Base-by-base conservation (phyloP, 2,888 invertebrate species). In the Latrodectus elegans region DNA sequence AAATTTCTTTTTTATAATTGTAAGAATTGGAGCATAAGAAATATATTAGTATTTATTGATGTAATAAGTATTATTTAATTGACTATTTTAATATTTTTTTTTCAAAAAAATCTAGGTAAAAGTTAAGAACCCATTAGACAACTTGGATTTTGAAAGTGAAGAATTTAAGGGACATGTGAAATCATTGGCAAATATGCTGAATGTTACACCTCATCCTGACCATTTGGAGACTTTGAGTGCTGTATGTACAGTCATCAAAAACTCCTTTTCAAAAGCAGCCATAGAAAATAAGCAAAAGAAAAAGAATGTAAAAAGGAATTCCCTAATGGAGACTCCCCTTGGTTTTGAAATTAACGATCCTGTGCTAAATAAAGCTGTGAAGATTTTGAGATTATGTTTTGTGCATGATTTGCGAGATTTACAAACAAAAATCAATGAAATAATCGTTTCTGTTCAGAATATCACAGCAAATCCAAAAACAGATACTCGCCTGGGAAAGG, bases 401-500 rank as follows among this genome's bases (percentile, higher is more conserved):
- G 95, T 98, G 89, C 95, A 96, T 91, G 96, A 97, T 92, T 93
- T 98, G 22, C 93, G 97, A 91, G 94, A 95, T 89, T 94, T 99
- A 76, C 99, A 99, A 92, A 98, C 97, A 0, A 95, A 94, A 91
- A 97, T 99, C 77, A 99, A 99, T 92, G 97, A 98, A 92, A 95
- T 97, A 0, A 95, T 99, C 90, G 99, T 99, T 1, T 94, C 95
- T 71, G 96, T 98, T 6, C 99, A 99, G 93, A 94, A 93, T 89
- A 94, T 99, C 1, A 99, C 99, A 0, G 99, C 99, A 8, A 96
- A 99, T 93, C 99, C 99, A 3, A 97, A 97, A 93, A 99, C 99
- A 89, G 98, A 99, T 92, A 97, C 97, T 0, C 95, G 95, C 92
- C 93, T 99, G 73, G 99, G 99, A 78, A 96, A 96, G 94, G 98